Conservation (phyloP, 2,113 vertebrate genomes). For the Xenopus tropicalis region DNA sequence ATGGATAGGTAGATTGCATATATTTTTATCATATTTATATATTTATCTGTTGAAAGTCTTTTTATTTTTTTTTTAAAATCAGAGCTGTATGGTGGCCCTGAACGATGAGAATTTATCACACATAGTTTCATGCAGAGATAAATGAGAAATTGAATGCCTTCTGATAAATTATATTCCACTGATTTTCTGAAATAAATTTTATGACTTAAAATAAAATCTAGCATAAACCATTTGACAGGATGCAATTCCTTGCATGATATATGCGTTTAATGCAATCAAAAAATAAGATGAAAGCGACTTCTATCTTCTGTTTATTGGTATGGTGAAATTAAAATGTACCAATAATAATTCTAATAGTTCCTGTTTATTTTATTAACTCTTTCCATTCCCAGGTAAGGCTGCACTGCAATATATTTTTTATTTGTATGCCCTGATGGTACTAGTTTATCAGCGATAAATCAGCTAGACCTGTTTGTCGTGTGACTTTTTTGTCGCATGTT, state of each 20-base stretch:
- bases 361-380: too few relatives aligned
- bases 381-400: too few relatives aligned
- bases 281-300: constrained; percentile 3
- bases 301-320: constrained; percentile 4
- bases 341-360: too few relatives aligned
- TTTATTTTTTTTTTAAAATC: too few relatives aligned
- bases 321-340: background rate
- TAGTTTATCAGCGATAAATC: too few relatives aligned
- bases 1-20: too few relatives aligned
- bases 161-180: constrained; percentile 38
- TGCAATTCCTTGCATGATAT: constrained; percentile 21
- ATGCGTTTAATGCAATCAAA: constrained; percentile 21
- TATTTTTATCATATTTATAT: too few relatives aligned
- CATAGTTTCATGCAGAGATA: constrained; percentile 25
- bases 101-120: constrained; percentile 28
- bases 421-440: too few relatives aligned
- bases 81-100: background rate
- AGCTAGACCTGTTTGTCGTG: too few relatives aligned
- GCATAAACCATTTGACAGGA: constrained; percentile 28
- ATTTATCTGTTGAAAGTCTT: too few relatives aligned
- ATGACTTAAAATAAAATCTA: constrained; percentile 39
- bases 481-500: too few relatives aligned
- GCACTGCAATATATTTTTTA: too few relatives aligned
- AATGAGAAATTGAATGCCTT: constrained; percentile 18
- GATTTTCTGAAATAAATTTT: constrained; percentile 43